Base-by-base conservation (phyloP, 2,113 vertebrate genomes). In the Paedocypris sp. region DNA sequence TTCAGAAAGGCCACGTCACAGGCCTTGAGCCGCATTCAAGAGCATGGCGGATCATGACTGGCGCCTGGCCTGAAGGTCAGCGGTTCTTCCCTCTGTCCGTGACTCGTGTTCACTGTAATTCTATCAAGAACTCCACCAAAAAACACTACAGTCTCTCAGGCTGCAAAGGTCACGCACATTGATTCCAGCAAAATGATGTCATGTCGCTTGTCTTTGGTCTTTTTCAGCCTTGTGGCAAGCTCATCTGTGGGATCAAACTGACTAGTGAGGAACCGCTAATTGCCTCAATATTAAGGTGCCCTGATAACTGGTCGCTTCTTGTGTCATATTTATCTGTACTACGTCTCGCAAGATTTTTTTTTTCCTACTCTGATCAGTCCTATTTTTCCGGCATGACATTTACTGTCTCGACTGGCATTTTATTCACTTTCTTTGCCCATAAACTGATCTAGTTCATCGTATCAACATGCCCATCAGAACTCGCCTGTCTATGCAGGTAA, bases 391-490 rank as follows among this genome's bases (percentile, higher is more conserved):
- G 51, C n/a, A 68, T 75, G 75, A 73, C 80, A 76, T 84, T 77
- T 73, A 64, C 72, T 69, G 69, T 74, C 66, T 75, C 82, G 60
- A 78, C 75, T 75, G 87, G 78, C 71, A 72, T 75, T 75, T 75
- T 47, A 59, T 62, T 69, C 64, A 49, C 31, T 62, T 54, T 75
- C 64, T 68, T 61, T 29, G 11, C 59, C 66, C 72, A 56, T 60
- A 67, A 60, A 65, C 64, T 67, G 59, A 53, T 50, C 63, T 52
- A 70, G 67, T 71, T 67, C 53, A 29, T 23, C 26, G 22, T 72
- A 70, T 77, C 57, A 43, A 54, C 48, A 19, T 64, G 68, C 51
- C 64, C 59, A 75, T 76, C 68, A 72, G 64, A 81, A 73, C 75
- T 69, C 63, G 67, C 18, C 60, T 59, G 62, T 47, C 62, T 73